Evolutionary conservation across 2,797 vertebrate genomes (phyloP), one percentile per base, ranked within the genome.

Genomic region (Pantherophis vulpinus): DNA sequence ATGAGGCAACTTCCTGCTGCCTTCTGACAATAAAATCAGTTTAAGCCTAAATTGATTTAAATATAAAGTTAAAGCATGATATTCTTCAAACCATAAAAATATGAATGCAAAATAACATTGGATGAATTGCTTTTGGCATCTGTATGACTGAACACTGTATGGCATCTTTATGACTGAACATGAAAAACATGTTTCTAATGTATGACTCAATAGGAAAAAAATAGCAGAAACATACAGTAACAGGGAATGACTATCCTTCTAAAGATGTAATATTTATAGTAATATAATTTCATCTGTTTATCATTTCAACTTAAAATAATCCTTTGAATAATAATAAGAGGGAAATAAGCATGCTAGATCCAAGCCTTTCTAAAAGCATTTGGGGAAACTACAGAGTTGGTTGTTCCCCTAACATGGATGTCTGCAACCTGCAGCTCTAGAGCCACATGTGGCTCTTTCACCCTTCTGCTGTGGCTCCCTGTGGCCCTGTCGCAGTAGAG

Each of bases 151-250:
- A 79, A 79, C n/a, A 27, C 51, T 14, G 83, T 47, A 47, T 47
- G 47, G 47, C 47, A 6, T 47, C 47, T 47, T 47, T 47, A 47
- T 47, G 47, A 47, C 47, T 47, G 47, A 47, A 47, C 23, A 86
- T 70, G 14, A 42, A 0, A 56, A 96, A 94, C 27, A 91, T 74
- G 25, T 56, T 70, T 94, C 55, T 60, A 88, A 93, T 94, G 8
- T 7, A 11, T 37, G 70, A 27, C 91, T 29, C 14, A 66, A 94
- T 90, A 70, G 11, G 11, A 42, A 37, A 86, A 4, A 94, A 2
- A 4, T 55, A 88, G 61, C 79, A 92, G 47, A 20, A 18, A 18
- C 0, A 3, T 37, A 2, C 55, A 66, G 94, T 79, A 91, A 1
- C 1, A 61, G 12, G 3, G 6, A 8, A 3, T 9, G 87, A 25